Base-by-base conservation (phyloP, 1,140 invertebrate species). In the Drosophila varians region DNA sequence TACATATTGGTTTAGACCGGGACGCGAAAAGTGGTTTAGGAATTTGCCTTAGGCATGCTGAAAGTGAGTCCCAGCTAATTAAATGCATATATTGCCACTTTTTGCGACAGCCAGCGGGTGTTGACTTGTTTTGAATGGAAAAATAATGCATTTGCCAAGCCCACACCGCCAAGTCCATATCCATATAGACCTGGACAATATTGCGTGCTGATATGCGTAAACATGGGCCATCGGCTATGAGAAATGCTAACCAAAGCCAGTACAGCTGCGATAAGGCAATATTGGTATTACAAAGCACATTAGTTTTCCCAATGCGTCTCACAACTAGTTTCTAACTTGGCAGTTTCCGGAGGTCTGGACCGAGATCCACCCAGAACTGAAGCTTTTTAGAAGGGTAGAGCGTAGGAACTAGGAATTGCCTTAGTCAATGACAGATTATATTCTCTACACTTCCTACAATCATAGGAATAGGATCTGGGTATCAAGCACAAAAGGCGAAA, bases 161-260 rank as follows among this genome's bases (percentile, higher is more conserved):
- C 64, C 26, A 66, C 64, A 18, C 38, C 14, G 47, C 47, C 46
- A n/a, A 34, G 19, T 25, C 12, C 28, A 36, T 36, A 36, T 9
- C 0, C 9, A 12, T 36, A 36, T 12, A 21, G 31, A 51, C 38
- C 43, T 71, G 66, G 42, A 61, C 26, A 72, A 61, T 48, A 72
- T 72, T 72, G 68, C 69, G 69, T 72, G 56, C 28, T 25, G 19
- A 72, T 61, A 43, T 72, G 66, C 68, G 69, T 72, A 72, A 72
- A 71, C 54, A 60, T 45, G 34, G 47, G 55, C 23, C 49, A 8
- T 26, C 34, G 23, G 25, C 40, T 19, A 34, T 40, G 26, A 12
- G 42, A 53, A 66, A 45, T 53, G 60, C 12, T 19, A 45, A 31
- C 42, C 18, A 18, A 8, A 25, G 23, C 9, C 8, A 16, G 19